phyloP scores from a whole-genome alignment of 2,797 vertebrate species.

The Emydoidea blandingii region DNA sequence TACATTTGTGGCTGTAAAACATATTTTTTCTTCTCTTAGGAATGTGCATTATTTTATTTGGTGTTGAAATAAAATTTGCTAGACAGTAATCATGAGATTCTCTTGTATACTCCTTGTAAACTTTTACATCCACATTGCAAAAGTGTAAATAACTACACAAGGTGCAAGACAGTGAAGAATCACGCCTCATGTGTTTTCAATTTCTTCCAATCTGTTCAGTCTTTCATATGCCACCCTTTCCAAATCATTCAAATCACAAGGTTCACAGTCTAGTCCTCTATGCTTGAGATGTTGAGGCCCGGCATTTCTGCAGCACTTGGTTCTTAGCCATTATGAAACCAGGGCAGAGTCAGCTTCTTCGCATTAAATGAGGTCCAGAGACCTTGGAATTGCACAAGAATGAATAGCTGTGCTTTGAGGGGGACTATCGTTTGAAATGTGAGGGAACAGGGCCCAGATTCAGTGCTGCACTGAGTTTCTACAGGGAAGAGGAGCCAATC shows the following conservation, averaged over 20 bases:
- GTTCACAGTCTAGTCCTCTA: not conserved
- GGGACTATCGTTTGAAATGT: not conserved
- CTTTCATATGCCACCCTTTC: not conserved
- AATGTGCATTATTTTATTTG: not conserved
- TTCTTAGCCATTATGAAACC: not conserved
- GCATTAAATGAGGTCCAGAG: fast-evolving
- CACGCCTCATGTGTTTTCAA: slow-evolving; percentile 52
- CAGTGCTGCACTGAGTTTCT: slow-evolving; percentile 42
- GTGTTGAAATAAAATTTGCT: no score
- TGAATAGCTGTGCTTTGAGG: not conserved
- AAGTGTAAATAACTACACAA: slow-evolving; percentile 7
- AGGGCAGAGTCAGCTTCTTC: slow-evolving; percentile 17
- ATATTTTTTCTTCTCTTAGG: not conserved
- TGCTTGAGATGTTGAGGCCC: not conserved
- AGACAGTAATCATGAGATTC: no score
- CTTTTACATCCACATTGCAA: slow-evolving; percentile 33
- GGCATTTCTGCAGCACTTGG: not conserved
- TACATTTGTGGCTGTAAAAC: not conserved
- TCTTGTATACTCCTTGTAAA: no score
- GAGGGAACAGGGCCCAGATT: slow-evolving; percentile 67
- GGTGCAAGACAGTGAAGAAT: slow-evolving; percentile 41
- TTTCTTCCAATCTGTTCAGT: slow-evolving; percentile 25
- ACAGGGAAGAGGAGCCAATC: not conserved
- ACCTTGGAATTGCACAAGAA: not conserved
- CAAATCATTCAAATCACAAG: slow-evolving; percentile 5